Conservation (phyloP, 2,797 vertebrate genomes). For the Okamejei kenojei region DNA sequence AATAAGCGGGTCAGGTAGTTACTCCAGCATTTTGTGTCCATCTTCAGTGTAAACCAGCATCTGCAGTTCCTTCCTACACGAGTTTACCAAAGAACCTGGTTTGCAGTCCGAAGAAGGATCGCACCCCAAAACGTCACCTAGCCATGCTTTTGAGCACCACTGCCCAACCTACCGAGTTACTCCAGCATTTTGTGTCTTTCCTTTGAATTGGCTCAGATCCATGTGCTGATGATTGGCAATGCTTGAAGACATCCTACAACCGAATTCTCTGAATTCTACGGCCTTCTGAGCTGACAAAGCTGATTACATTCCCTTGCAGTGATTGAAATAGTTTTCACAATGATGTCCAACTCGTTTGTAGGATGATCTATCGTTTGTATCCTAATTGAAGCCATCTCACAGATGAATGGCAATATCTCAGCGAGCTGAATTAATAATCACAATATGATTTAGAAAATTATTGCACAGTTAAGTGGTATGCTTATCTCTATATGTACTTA, state of each 20-base stretch:
- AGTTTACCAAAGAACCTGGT: no score
- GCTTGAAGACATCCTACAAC: not conserved
- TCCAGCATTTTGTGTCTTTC: no score
- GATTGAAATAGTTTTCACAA: not conserved
- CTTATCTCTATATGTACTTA: not conserved
- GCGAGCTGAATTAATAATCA: not conserved
- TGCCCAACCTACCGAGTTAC: no score
- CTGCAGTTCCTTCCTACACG: no score
- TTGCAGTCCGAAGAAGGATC: no score
- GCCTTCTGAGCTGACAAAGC: not conserved
- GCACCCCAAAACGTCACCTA: no score
- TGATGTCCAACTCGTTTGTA: not conserved
- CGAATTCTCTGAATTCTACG: not conserved
- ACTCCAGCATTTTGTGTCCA: no score
- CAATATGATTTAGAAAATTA: not conserved
- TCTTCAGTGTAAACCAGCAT: no score
- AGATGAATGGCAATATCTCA: not conserved
- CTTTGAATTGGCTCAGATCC: not conserved
- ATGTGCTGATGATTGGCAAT: not conserved
- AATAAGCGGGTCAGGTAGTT: no score
- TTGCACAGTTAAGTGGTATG: not conserved
- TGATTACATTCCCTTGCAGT: not conserved
- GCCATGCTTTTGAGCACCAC: no score
- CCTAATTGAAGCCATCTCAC: not conserved
- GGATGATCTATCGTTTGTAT: no score